Evolutionary conservation across 2,888 invertebrate genomes (phyloP), one percentile per base, ranked within the genome.

Genomic region (Sericinus montela): DNA sequence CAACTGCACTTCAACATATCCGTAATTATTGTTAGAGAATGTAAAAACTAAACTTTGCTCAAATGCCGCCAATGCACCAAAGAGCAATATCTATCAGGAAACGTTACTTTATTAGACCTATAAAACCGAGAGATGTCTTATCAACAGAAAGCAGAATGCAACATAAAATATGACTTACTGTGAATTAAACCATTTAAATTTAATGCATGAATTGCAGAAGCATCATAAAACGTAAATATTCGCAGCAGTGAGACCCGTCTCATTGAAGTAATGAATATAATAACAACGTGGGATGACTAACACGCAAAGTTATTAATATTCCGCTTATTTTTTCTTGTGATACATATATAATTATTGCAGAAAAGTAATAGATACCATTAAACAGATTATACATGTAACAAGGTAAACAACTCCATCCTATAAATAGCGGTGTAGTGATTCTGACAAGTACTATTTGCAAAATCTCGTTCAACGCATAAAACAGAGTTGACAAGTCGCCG

Each of bases 101-200:
- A 69, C 65, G 65, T 69, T 53, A 63, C 61, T 81, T 80, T 77
- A 79, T 69, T 68, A 62, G 61, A 59, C 57, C 61, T 58, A 72
- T 79, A 76, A 79, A 68, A 59, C 60, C n/a, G n/a, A n/a, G 57
- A 55, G 61, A 59, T 53, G 59, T 55, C 64, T 65, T 63, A 72
- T 66, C 65, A 65, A 63, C 63, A 62, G 61, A 49, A 56, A 55
- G 57, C 49, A 55, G 49, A 45, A 50, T 53, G 56, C 59, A 54
- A 56, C 56, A 48, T 54, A 54, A 57, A 55, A 56, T 59, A 57
- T 56, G 51, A 55, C 55, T 59, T 56, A 58, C 51, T 56, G 56
- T 52, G 56, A 57, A 62, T 59, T 57, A 56, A 57, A 57, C 55
- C 37, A 44, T 37, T 48, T 43, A 47, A 56, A 55, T 54, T 45